Percentiles rank a stretch among this genome's conserved stretches.
Evolutionary conservation across 2,888 invertebrate species (phyloP).

Genomic region (Eupithecia subfuscata): DNA sequence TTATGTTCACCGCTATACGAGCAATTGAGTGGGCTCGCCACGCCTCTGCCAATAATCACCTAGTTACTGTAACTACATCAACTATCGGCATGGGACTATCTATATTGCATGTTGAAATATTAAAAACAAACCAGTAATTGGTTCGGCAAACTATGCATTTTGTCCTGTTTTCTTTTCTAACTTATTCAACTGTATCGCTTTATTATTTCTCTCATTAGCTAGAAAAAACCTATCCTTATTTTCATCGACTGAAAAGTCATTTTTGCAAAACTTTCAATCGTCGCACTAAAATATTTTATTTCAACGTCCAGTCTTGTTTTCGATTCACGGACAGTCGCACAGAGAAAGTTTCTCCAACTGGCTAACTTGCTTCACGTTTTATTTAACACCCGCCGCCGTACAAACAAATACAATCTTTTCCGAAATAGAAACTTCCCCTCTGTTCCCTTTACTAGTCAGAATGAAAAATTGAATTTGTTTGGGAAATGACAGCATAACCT

Average conservation of each 20-base stretch:
- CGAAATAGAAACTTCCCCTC: slow-evolving; percentile 65
- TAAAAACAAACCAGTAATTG: slow-evolving; percentile 1
- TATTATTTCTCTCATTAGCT: background rate
- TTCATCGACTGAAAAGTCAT: background rate
- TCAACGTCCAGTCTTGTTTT: slow-evolving; percentile 58
- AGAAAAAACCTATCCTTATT: background rate
- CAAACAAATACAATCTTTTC: slow-evolving; percentile 56
- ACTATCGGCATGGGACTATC: slow-evolving; percentile 26
- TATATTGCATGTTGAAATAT: slow-evolving; percentile 8
- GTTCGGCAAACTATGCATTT: background rate
- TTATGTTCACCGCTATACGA: slow-evolving; percentile 65
- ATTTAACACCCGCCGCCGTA: slow-evolving; percentile 55
- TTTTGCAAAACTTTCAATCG: slow-evolving; percentile 22
- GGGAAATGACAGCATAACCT: slow-evolving; percentile 74
- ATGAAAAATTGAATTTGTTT: slow-evolving; percentile 80
- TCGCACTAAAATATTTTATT: slow-evolving; percentile 35
- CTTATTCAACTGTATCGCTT: background rate
- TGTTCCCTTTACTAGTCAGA: slow-evolving; percentile 64
- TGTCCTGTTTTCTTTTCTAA: background rate
- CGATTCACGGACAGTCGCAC: slow-evolving; percentile 52
- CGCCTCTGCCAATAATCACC: slow-evolving; percentile 72
- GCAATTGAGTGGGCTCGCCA: slow-evolving; percentile 64
- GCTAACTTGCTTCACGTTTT: slow-evolving; percentile 60
- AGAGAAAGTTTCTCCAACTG: slow-evolving; percentile 54
- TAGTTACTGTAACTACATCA: slow-evolving; percentile 59